A percentile compares a stretch with the other conserved stretches of the same genome.
Conservation (phyloP, 2,888 invertebrate genomes). For the Drosophila neotestacea region DNA sequence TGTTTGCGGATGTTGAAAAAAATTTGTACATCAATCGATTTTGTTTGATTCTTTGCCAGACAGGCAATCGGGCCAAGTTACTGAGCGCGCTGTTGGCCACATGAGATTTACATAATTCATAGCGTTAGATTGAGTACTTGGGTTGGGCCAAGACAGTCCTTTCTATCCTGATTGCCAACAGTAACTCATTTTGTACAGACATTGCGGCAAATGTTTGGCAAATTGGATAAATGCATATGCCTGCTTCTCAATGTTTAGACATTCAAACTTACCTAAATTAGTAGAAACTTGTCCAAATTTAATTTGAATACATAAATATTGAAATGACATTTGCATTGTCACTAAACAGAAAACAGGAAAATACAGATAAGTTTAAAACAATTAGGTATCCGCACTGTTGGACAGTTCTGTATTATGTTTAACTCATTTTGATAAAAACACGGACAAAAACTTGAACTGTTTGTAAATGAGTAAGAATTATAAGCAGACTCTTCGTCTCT, state of each 20-base stretch:
- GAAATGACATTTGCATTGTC: constrained; percentile 49
- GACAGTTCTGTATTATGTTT: constrained; percentile 60
- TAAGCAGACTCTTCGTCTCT: constrained; percentile 16
- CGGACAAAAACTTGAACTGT: constrained; percentile 41
- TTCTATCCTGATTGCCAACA: constrained; percentile 54
- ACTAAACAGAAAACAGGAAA: constrained; percentile 2
- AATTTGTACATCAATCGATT: constrained; percentile 80
- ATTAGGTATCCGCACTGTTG: constrained; percentile 42
- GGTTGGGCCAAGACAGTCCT: constrained; percentile 17
- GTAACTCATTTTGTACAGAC: constrained; percentile 54
- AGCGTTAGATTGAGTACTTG: constrained; percentile 58
- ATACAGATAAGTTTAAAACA: constrained; percentile 54
- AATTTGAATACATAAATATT: constrained; percentile 44
- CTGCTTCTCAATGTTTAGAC: not conserved
- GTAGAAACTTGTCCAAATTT: not conserved
- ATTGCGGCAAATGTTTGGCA: constrained; percentile 26
- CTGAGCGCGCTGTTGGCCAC: constrained; percentile 60
- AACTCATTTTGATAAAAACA: constrained; percentile 64
- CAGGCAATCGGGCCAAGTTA: constrained; percentile 19
- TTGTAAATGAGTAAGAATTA: constrained; percentile 42
- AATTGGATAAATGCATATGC: constrained; percentile 57
- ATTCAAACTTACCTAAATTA: not conserved
- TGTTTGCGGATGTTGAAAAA: constrained; percentile 77
- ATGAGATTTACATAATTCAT: constrained; percentile 79
- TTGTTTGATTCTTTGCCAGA: constrained; percentile 68